These are phyloP conservation scores for Drosophila barbarae DNA, from an alignment of 2,888 invertebrate species.

Conservation along the genomic window DNA sequence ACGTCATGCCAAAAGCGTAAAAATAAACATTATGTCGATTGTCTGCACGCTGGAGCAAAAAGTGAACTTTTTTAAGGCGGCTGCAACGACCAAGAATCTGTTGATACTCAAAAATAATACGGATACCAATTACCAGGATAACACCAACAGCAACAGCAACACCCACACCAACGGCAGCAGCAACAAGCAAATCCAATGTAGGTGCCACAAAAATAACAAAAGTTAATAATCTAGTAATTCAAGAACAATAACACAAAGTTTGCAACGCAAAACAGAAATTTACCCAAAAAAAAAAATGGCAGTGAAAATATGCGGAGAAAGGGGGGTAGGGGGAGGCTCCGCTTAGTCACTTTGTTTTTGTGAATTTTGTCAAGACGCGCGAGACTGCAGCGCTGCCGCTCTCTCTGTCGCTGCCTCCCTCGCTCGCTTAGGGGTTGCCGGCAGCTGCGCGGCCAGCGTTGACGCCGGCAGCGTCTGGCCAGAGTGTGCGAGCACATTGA, in stretches of 20 bases:
- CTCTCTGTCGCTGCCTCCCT: constrained; percentile 18
- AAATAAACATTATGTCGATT: constrained; percentile 76
- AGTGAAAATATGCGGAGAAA: constrained; percentile 12
- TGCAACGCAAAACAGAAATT: constrained; percentile 55
- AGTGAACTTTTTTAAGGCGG: constrained; percentile 75
- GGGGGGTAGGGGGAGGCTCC: constrained; percentile 21
- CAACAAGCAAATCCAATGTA: constrained; percentile 48
- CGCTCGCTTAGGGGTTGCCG: constrained; percentile 62
- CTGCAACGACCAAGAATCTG: constrained; percentile 55
- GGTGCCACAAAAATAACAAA: constrained; percentile 36
- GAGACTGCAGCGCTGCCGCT: constrained; percentile 31
- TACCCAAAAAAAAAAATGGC: constrained; percentile 15
- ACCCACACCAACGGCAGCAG: constrained; percentile 25
- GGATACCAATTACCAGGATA: constrained; percentile 51
- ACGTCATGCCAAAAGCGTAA: constrained; percentile 24
- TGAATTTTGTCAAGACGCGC: constrained; percentile 60
- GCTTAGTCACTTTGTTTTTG: constrained; percentile 71
- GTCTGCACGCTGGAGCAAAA: constrained; percentile 76
- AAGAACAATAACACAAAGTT: constrained; percentile 34
- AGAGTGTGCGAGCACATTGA: constrained; percentile 67
- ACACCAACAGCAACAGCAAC: constrained; percentile 16
- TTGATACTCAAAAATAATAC: constrained; percentile 49
- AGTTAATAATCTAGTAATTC: constrained; percentile 15
- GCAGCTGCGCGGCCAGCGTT: constrained; percentile 43
- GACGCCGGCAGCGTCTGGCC: constrained; percentile 48